Percentiles rank a stretch among this genome's conserved stretches.
Evolutionary conservation across 2,797 vertebrate genomes (phyloP).

Genomic region (Brachymystax lenok): DNA sequence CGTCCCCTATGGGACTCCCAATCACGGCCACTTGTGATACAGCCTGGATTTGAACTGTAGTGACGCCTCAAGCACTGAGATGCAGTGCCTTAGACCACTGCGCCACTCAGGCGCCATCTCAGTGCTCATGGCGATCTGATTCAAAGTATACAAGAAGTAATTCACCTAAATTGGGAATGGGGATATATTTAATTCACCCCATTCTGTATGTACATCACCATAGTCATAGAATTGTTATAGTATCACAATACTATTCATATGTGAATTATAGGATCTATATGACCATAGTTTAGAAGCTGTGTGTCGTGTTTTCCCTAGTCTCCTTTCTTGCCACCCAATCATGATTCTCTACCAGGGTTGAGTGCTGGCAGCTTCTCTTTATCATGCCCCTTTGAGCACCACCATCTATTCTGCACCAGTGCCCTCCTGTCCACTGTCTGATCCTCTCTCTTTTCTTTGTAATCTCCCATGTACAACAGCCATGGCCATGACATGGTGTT

Average conservation of each 20-base stretch:
- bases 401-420: neutral
- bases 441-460: neutral
- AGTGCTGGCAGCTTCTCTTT: neutral
- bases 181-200: neutral
- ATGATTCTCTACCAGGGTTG: neutral
- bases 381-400: neutral
- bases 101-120: no score
- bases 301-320: neutral
- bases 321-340: neutral
- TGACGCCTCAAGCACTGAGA: no score
- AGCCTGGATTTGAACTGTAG: no score
- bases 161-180: no score
- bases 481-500: neutral
- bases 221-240: neutral
- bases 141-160: no score
- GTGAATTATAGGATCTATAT: neutral
- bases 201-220: neutral
- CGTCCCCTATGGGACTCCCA: no score
- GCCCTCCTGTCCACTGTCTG: neutral
- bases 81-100: no score
- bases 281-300: neutral
- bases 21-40: no score
- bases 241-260: neutral
- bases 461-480: conserved; percentile 1
- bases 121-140: no score